Evolutionary conservation across 2,113 vertebrate species (phyloP), one percentile per base, ranked within the genome.

Genomic region (Cricetomys ansorgei): DNA sequence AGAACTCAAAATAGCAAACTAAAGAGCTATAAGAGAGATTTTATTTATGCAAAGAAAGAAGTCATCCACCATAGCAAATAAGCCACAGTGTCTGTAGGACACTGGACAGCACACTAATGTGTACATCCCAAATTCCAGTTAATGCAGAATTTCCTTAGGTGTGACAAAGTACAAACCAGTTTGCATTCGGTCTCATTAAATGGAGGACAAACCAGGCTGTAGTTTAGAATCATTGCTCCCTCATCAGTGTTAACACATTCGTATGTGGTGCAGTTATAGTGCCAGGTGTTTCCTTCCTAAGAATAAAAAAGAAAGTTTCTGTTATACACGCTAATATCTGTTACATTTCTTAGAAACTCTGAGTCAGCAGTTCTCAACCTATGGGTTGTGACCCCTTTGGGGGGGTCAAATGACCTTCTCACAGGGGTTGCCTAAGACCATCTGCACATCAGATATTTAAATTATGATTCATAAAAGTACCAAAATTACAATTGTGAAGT

Each of bases 171-270:
- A 98, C 99, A 99, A 98, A 99, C 99, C 99, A 99, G 99, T 98
- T 99, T 98, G 98, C 99, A 99, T 84, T 99, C 99, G 62, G 99
- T 99, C 97, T 99, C 99, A 98, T 99, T 99, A 97, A 99, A 99
- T 8, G 99, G 99, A 4, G 99, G 99, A n/a, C 99, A 99, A 97
- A 99, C 98, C 94, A 99, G 98, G 91, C 98, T 98, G 34, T 99
- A 99, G 77, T 98, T 99, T 85, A 99, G 97, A 95, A 99, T 98
- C 97, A 99, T 94, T 1, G 99, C 98, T 88, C 99, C 99, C 25
- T 98, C 98, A 5, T 98, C 93, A 65, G 99, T 99, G 97, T 99
- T 99, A 88, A 99, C 98, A 95, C 99, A 99, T 96, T 99, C 99
- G 59, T 99, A 99, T 83, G 99, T 99, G 45, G 99, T 99, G 83